phyloP scores from a whole-genome alignment of 1,140 invertebrate species.

The Pristionchus pacificus region DNA sequence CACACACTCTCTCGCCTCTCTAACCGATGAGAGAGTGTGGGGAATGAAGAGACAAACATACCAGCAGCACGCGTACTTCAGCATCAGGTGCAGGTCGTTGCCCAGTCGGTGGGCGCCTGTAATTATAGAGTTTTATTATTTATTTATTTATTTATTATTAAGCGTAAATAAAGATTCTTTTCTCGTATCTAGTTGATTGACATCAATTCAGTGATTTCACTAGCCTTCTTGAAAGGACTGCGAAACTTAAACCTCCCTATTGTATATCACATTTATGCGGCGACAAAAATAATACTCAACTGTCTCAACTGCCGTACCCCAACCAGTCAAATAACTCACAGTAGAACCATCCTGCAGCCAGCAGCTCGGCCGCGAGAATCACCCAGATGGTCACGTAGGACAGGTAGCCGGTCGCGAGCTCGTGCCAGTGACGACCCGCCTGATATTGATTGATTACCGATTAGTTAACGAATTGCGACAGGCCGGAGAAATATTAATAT shows the following conservation, averaged over 20 bases:
- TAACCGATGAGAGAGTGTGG: too few species aligned
- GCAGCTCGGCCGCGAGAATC: slow-evolving; percentile 49
- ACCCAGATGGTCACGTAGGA: slow-evolving; percentile 51
- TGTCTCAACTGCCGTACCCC: background rate
- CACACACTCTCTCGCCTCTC: too few species aligned
- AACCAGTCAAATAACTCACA: slow-evolving; percentile 39
- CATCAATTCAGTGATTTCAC: background rate
- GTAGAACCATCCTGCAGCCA: slow-evolving; percentile 56
- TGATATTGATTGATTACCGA: slow-evolving; percentile 37
- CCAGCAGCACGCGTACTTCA: slow-evolving; percentile 46
- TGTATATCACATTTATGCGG: background rate
- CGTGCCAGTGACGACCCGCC: slow-evolving; percentile 53
- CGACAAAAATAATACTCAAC: too few species aligned
- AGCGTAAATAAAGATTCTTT: background rate
- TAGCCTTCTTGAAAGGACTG: background rate
- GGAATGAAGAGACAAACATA: too few species aligned
- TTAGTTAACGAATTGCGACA: slow-evolving; percentile 51
- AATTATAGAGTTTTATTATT: slow-evolving; percentile 9
- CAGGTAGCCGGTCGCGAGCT: slow-evolving; percentile 49
- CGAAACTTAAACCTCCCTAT: background rate
- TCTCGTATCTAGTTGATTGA: background rate
- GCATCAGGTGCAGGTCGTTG: slow-evolving; percentile 49
- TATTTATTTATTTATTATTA: background rate
- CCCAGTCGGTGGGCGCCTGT: slow-evolving; percentile 50
- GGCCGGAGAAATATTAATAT: slow-evolving; percentile 36